Base-by-base conservation (phyloP, 2,888 invertebrate species). In the Drosophila basisetae region DNA sequence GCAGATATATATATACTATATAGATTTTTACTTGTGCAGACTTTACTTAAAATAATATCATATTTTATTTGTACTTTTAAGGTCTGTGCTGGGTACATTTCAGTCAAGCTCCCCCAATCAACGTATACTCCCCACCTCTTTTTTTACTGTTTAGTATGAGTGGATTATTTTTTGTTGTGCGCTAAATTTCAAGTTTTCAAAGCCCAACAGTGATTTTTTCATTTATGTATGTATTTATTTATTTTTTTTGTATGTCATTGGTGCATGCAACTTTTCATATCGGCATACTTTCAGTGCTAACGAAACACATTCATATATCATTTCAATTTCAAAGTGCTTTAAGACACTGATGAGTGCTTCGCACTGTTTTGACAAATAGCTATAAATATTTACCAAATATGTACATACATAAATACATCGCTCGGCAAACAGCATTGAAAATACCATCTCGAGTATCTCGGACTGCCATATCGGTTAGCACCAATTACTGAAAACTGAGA, bases 401-500 rank as follows among this genome's bases (percentile, higher is more conserved):
- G 52, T 22, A 18, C 2, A 1, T 47, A 25, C 35, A 35, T 47
- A 25, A 25, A 37, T 18, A 25, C 18, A 9, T 37, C 31, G 31
- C 31, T 41, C 30, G 11, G 58, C 11, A 25, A 33, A 58, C 35
- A 64, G 22, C 35, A 47, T 58, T 47, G 30, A 22, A 22, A 58
- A 30, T 47, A 30, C 33, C 30, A 64, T 35, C 58, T 64, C 13
- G 13, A 58, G 63, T 58, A 50, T 31, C 41, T 33, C 18, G 54
- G n/a, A 47, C 16, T 25, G 55, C 25, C 54, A 25, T 28, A 39
- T 49, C 65, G 49, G 58, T 53, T 70, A 56, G 11, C 61, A 49
- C 65, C 70, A 76, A 76, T 76, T 76, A 76, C 54, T 53, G 31
- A 50, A n/a, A 58, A 65, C 18, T 52, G 59, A 62, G 53, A 66